Conservation (phyloP, 2,797 vertebrate species). For the Spinibarbus caldwelli region DNA sequence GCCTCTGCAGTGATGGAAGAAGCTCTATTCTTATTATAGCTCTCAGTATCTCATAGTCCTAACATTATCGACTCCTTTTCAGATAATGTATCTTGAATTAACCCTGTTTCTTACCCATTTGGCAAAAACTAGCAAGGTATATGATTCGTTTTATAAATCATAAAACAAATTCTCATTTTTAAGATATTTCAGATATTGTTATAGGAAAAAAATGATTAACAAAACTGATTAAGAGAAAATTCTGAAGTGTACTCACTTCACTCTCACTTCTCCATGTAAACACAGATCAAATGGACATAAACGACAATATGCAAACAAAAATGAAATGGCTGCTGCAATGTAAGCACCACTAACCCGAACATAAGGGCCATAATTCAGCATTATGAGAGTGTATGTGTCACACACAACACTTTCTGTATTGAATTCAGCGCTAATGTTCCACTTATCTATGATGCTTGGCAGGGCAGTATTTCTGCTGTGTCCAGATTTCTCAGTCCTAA, state of each 20-base stretch:
- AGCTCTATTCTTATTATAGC: background rate
- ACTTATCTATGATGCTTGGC: conserved; percentile 38
- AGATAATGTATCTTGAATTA: background rate
- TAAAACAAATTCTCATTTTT: background rate
- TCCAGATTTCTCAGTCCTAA: conserved; percentile 25
- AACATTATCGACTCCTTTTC: background rate
- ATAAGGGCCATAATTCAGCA: conserved; percentile 29
- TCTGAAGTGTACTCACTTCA: background rate
- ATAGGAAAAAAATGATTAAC: background rate
- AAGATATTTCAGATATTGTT: background rate
- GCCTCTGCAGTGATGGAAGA: background rate
- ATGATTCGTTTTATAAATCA: background rate
- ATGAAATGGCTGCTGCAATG: conserved; percentile 30
- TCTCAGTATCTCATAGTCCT: background rate
- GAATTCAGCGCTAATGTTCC: conserved; percentile 19
- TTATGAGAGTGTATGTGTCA: conserved; percentile 7
- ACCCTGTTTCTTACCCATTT: background rate
- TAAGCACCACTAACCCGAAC: conserved; percentile 26
- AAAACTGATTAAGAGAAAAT: background rate
- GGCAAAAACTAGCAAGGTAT: background rate
- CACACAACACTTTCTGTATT: conserved; percentile 18
- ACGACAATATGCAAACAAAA: conserved; percentile 8
- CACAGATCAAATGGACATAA: conserved; percentile 7
- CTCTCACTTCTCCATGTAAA: conserved; percentile 9
- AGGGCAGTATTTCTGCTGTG: conserved; percentile 5